Base-by-base conservation (phyloP, 1,140 invertebrate genomes). In the Drepana arcuata region DNA sequence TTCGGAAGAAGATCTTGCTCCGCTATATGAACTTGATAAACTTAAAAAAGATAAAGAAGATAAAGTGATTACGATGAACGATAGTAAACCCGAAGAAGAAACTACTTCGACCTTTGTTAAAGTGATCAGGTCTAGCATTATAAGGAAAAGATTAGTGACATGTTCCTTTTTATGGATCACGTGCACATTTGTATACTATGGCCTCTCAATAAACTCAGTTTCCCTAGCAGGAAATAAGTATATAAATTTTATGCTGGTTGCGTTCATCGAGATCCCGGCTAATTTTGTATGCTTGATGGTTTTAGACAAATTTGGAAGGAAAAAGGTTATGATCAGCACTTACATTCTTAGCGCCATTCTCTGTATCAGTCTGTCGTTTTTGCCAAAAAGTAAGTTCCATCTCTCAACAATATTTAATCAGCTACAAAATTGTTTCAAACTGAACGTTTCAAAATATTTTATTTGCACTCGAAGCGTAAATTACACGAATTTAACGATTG, bases 131-230 rank as follows among this genome's bases (percentile, higher is more conserved):
- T 81, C 77, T 11, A 62, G 58, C 46, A 70, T 81, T 23, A 79
- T 81, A 31, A 61, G 49, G 11, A 67, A 54, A 32, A 59, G 74
- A 55, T 42, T 77, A 18, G 36, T 66, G 2, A 53, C 61, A 18
- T 81, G 77, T 36, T 73, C 77, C 6, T 81, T 75, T 50, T 23
- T 81, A 14, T 81, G 74, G 74, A 79, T 78, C 13, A 81, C 77
- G 0, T 81, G 77, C 51, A 78, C 77, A 2, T 87, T 90, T 48
- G 86, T 90, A 5, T 92, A 91, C 50, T 91, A 90, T 41, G 90
- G 89, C 6, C 45, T 92, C 5, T 88, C 89, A 2, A 84, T 91
- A 31, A 90, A 90, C 37, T 87, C 89, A 0, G 88, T 88, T 14
- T 86, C 88, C 12, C 77, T 91, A 14, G 87, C 85, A 13, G 89